Percentiles rank a stretch among this genome's conserved stretches.
These are phyloP conservation scores for Isichthys henryi DNA, from an alignment of 2,113 vertebrate genomes.

Conservation along the genomic window DNA sequence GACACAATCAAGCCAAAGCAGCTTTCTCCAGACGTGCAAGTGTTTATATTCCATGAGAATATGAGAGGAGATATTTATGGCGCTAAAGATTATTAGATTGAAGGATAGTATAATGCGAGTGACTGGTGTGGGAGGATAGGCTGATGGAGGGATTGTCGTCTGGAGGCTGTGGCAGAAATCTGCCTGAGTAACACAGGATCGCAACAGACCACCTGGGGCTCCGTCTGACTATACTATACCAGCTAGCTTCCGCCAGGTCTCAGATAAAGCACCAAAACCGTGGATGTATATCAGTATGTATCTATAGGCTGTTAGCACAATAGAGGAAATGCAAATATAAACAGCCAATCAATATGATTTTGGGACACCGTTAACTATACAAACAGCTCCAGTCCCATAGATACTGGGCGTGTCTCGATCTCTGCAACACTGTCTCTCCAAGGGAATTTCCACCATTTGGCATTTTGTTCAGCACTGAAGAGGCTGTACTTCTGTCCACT, in stretches of 20 bases:
- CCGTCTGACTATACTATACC: neutral
- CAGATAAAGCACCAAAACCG: neutral
- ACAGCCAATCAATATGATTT: neutral
- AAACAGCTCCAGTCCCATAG: neutral
- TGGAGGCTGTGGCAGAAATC: neutral
- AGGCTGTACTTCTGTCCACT: neutral
- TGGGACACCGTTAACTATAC: neutral
- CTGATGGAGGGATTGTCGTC: neutral
- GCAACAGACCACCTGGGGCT: neutral
- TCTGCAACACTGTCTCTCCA: neutral
- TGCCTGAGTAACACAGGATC: neutral
- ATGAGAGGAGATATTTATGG: neutral
- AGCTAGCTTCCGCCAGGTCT: neutral
- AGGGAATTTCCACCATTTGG: neutral
- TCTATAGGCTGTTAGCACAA: neutral
- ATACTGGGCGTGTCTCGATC: neutral
- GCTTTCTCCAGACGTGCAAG: neutral
- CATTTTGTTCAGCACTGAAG: neutral
- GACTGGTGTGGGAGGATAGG: neutral
- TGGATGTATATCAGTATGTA: neutral
- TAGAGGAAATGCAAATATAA: neutral
- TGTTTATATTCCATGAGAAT: neutral
- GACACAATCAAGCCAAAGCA: neutral
- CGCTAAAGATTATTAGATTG: neutral
- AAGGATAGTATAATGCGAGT: neutral